Evolutionary conservation across 1,140 invertebrate genomes (phyloP), one percentile per base, ranked within the genome.

Genomic region (Apis cerana): DNA sequence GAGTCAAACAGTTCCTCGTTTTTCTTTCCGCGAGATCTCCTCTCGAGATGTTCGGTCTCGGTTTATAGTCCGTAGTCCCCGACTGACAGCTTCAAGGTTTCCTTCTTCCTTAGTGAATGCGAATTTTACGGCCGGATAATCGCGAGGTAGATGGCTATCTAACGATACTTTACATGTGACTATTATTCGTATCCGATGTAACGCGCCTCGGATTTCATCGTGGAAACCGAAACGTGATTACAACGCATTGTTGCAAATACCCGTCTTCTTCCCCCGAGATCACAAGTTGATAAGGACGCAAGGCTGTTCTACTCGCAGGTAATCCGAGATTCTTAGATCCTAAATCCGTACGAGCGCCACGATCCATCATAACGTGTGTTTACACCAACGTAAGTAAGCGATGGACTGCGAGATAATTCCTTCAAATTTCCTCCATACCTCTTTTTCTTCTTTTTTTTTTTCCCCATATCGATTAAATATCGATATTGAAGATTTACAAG

Each of bases 151-250:
- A 71, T 71, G 50, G 19, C 69, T 56, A 71, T 71, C 69, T 71
- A 71, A 56, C 56, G 33, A 15, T n/a, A 56, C 15, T 71, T 52
- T 33, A 27, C 65, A 48, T 48, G 54, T 15, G 70, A 72, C 70
- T 58, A 56, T 72, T 72, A 72, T 72, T 72, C 54, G 70, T 23
- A 43, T 43, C 58, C 70, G 54, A 72, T 72, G 70, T 72, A 72
- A 58, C 70, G 70, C 52, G 52, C 19, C 52, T 56, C 23, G 21
- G 43, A 70, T 70, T 23, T 52, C 48, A 70, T 70, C 70, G 70
- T 58, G 70, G 70, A 58, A 72, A 72, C 70, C 19, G 19, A 72
- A 72, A 72, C 54, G 19, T 54, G 52, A 72, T 58, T 72, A 72
- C 27, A 19, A 72, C 23, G 27, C 52, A 72, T 58, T 72, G 69